Conservation (phyloP, 2,888 invertebrate genomes). For the Oscheius myriophilus region DNA sequence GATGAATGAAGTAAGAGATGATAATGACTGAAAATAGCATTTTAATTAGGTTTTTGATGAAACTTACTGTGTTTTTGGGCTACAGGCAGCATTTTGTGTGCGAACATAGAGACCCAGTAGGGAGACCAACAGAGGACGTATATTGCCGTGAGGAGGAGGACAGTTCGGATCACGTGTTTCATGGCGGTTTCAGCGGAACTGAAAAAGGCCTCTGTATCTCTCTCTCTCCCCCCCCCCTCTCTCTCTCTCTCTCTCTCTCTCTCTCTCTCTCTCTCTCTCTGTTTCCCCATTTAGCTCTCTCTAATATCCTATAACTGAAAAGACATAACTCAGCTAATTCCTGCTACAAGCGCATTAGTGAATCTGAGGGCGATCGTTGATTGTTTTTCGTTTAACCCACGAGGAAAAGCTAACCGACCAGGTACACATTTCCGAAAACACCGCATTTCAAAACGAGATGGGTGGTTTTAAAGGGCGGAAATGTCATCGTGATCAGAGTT, state of each 20-base stretch:
- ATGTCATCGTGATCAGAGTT: background rate
- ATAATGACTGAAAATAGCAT: slow-evolving; percentile 61
- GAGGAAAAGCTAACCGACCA: too few relatives aligned
- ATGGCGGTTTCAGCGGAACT: slow-evolving; percentile 66
- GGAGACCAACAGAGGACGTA: slow-evolving; percentile 70
- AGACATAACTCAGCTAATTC: too few relatives aligned
- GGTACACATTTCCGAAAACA: too few relatives aligned
- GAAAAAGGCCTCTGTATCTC: slow-evolving; percentile 8
- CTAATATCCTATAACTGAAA: too few relatives aligned
- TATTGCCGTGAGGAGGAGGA: slow-evolving; percentile 65
- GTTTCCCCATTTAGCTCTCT: background rate
- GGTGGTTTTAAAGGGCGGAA: background rate
- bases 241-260: slow-evolving; percentile 18
- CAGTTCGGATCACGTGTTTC: slow-evolving; percentile 66
- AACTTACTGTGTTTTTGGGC: slow-evolving; percentile 51
- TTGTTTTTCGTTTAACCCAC: too few relatives aligned
- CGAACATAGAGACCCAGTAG: slow-evolving; percentile 63
- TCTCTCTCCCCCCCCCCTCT: slow-evolving; percentile 9
- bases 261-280: slow-evolving; percentile 15
- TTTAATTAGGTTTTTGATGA: background rate
- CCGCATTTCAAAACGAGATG: too few relatives aligned
- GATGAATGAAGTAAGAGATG: slow-evolving; percentile 66
- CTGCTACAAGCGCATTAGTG: too few relatives aligned
- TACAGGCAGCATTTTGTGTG: slow-evolving; percentile 47
- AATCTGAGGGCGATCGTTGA: too few relatives aligned